phyloP scores from a whole-genome alignment of 2,797 vertebrate species.

The Pyrocephalus nanus region DNA sequence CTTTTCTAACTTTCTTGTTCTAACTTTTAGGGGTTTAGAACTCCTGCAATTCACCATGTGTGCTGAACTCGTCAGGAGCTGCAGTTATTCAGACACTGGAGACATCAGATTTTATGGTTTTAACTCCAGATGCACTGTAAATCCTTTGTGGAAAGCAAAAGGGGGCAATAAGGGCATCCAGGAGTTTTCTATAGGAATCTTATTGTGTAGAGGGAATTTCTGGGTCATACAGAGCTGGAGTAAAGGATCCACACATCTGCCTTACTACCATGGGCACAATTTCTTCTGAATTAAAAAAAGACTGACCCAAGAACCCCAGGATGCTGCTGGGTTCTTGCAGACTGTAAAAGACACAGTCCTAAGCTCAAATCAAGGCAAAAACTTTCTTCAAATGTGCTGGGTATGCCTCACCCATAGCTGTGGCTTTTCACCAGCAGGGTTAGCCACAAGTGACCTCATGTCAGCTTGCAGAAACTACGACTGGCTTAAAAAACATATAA shows the following conservation, averaged over 20 bases:
- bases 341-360: not conserved
- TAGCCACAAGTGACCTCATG: not conserved
- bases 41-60: not conserved
- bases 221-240: not conserved
- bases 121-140: not conserved
- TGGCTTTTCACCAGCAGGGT: not conserved
- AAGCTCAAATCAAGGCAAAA: not conserved
- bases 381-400: not conserved
- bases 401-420: not conserved
- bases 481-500: not conserved
- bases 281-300: not conserved
- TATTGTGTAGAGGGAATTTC: not conserved
- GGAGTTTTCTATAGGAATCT: not conserved
- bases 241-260: rapidly evolving
- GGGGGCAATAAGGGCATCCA: not conserved
- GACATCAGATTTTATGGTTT: not conserved
- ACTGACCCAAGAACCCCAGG: not conserved
- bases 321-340: not conserved
- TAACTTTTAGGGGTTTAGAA: not conserved
- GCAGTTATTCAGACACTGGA: not conserved
- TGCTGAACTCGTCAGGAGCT: not conserved
- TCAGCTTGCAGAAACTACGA: not conserved
- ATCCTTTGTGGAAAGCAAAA: not conserved
- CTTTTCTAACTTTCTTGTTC: not conserved
- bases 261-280: not conserved